phyloP scores from a whole-genome alignment of 1,140 invertebrate genomes.

The Drosophila subpulchrella region DNA sequence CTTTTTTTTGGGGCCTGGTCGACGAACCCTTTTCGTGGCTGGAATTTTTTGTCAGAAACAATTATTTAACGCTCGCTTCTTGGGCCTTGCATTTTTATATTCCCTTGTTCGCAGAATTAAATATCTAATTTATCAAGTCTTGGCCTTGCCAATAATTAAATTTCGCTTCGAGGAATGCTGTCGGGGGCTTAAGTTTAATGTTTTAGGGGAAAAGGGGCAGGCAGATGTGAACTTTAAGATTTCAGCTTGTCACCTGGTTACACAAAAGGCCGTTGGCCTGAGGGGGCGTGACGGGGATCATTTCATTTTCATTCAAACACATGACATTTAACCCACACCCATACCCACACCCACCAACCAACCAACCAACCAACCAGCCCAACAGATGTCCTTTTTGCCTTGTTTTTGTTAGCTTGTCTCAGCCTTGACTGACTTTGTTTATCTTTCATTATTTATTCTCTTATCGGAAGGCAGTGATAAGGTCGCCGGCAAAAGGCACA shows the following conservation, averaged over 20 bases:
- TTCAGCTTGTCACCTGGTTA: constrained; percentile 65
- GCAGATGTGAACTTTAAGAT: constrained; percentile 51
- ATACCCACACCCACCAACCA: not conserved
- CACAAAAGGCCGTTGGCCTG: constrained; percentile 11
- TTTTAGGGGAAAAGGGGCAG: not conserved
- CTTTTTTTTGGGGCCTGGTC: constrained; percentile 6
- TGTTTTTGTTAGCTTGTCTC: constrained; percentile 51
- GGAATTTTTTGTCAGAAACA: constrained; percentile 59
- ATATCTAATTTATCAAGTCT: constrained; percentile 72
- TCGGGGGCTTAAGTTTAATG: not conserved
- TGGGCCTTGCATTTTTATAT: constrained; percentile 28
- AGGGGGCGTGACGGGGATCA: constrained; percentile 44
- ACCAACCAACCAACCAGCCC: constrained; percentile 1
- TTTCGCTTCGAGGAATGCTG: constrained; percentile 8
- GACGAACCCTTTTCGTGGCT: constrained; percentile 73
- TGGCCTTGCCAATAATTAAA: constrained; percentile 51
- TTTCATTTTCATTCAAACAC: constrained; percentile 63
- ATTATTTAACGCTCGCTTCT: constrained; percentile 66
- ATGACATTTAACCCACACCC: constrained; percentile 49
- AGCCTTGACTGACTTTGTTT: constrained; percentile 71
- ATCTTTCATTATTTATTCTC: constrained; percentile 79
- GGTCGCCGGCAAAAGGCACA: constrained; percentile 47
- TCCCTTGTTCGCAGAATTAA: constrained; percentile 44
- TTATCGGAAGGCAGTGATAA: constrained; percentile 65
- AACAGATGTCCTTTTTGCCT: constrained; percentile 44